Percentiles rank a stretch among this genome's conserved stretches.
phyloP scores from a whole-genome alignment of 2,113 vertebrate species.

The Lepidothrix coronata region DNA sequence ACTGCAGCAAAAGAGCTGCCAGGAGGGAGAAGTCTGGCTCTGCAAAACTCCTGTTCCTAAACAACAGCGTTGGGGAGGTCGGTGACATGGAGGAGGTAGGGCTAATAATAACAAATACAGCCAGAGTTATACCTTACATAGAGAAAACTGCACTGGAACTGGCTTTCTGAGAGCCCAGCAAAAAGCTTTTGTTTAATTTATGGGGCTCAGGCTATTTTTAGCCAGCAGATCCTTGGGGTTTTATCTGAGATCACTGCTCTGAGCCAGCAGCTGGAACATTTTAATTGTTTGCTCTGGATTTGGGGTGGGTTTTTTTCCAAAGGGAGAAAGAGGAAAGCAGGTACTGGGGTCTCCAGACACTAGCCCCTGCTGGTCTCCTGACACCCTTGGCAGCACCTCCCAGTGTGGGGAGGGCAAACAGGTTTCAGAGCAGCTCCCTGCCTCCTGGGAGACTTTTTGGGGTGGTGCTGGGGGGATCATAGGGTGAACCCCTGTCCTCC shows the following conservation, averaged over 20 bases:
- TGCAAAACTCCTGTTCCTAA: not conserved
- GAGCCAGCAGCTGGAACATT: slow-evolving; percentile 30
- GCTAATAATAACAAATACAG: slow-evolving; percentile 5
- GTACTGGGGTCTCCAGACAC: not conserved
- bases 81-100: not conserved
- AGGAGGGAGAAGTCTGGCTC: not conserved
- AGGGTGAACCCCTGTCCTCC: not conserved
- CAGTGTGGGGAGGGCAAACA: accelerated
- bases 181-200: slow-evolving; percentile 72
- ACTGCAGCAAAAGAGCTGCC: not conserved
- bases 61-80: not conserved
- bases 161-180: slow-evolving; percentile 10
- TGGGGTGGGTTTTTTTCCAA: not conserved
- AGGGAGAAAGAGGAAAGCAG: not conserved
- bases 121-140: slow-evolving; percentile 28
- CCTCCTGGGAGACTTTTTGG: not conserved
- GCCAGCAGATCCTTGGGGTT: slow-evolving; percentile 57
- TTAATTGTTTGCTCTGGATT: slow-evolving; percentile 33
- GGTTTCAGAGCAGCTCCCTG: not conserved
- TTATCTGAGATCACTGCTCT: slow-evolving; percentile 13
- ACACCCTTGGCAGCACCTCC: not conserved
- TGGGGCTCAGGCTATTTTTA: slow-evolving; percentile 73
- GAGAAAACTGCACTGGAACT: slow-evolving; percentile 3
- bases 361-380: accelerated
- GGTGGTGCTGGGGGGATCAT: not conserved